Conservation (phyloP, 2,113 vertebrate species). For the Nesoenas mayeri region DNA sequence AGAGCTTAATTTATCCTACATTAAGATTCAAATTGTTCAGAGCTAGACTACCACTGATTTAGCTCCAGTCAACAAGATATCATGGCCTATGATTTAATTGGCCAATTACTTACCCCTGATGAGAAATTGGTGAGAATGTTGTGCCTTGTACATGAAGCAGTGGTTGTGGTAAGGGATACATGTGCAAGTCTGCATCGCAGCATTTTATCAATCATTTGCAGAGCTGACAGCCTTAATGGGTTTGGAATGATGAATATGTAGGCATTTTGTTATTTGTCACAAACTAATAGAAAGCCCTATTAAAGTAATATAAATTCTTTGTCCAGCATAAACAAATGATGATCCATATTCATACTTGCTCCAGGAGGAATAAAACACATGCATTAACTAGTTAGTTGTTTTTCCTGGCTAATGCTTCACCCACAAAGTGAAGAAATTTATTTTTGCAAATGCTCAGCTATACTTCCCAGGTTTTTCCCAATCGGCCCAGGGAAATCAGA, state of each 20-base stretch:
- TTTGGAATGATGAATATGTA: background rate
- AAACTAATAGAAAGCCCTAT: slow-evolving; percentile 32
- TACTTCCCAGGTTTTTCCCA: background rate
- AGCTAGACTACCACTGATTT: slow-evolving; percentile 7
- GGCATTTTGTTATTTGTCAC: slow-evolving; percentile 9
- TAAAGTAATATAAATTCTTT: slow-evolving; percentile 1
- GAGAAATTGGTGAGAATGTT: background rate
- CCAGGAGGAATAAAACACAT: background rate
- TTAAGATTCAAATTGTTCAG: slow-evolving; percentile 29
- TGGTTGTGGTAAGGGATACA: background rate
- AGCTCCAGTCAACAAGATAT: background rate
- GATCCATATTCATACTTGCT: background rate
- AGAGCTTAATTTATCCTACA: background rate
- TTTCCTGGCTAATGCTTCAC: background rate
- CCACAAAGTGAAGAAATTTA: background rate
- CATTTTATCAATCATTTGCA: background rate
- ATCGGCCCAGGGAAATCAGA: background rate
- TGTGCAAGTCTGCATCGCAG: background rate
- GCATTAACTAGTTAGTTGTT: background rate
- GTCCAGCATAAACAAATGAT: slow-evolving; percentile 12
- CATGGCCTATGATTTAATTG: slow-evolving; percentile 12
- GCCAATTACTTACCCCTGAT: slow-evolving; percentile 7
- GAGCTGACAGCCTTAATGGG: background rate
- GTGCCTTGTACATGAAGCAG: background rate
- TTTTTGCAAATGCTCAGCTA: background rate